These are phyloP conservation scores for Halichondria panicea DNA, from an alignment of 37 sponge, comb jelly and placozoan species.

Conservation along the genomic window DNA sequence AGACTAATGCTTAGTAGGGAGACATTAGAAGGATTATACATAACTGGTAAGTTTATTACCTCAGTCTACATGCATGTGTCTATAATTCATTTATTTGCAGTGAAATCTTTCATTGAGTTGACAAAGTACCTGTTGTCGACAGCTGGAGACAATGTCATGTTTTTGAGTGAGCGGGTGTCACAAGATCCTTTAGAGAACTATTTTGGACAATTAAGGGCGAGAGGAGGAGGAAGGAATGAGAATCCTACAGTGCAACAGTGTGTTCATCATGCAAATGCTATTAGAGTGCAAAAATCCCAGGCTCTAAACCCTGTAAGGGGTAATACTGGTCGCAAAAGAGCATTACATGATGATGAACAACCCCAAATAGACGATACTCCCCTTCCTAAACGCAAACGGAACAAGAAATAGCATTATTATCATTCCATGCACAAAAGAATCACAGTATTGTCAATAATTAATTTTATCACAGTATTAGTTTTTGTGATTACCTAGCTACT, in stretches of 20 bases:
- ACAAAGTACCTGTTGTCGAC: slow-evolving; percentile 15
- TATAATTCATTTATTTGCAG: slow-evolving; percentile 5
- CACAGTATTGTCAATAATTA: not conserved
- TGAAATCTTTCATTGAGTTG: slow-evolving; percentile 36
- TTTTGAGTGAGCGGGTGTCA: slow-evolving; percentile 17
- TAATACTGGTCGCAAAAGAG: slow-evolving; percentile 21
- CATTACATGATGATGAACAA: slow-evolving; percentile 3
- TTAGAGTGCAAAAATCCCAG: slow-evolving; percentile 26
- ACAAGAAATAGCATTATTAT: not conserved
- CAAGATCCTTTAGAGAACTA: slow-evolving; percentile 51
- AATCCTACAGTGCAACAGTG: slow-evolving; percentile 34
- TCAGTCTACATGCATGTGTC: not conserved
- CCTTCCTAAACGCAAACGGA: slow-evolving; percentile 2
- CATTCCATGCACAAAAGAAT: not conserved
- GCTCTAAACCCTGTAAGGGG: slow-evolving; percentile 22
- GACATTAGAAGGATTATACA: slow-evolving; percentile 27
- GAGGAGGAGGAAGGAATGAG: slow-evolving; percentile 36
- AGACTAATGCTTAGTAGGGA: slow-evolving; percentile 30
- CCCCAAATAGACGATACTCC: slow-evolving; percentile 23
- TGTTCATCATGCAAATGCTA: slow-evolving; percentile 10
- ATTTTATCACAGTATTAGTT: not conserved
- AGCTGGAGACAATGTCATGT: slow-evolving; percentile 3
- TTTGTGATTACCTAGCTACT: not conserved
- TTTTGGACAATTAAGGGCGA: slow-evolving; percentile 38
- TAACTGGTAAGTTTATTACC: slow-evolving; percentile 22